Evolutionary conservation across 2,888 invertebrate genomes (phyloP).

Genomic region (Allolobophora icterica): DNA sequence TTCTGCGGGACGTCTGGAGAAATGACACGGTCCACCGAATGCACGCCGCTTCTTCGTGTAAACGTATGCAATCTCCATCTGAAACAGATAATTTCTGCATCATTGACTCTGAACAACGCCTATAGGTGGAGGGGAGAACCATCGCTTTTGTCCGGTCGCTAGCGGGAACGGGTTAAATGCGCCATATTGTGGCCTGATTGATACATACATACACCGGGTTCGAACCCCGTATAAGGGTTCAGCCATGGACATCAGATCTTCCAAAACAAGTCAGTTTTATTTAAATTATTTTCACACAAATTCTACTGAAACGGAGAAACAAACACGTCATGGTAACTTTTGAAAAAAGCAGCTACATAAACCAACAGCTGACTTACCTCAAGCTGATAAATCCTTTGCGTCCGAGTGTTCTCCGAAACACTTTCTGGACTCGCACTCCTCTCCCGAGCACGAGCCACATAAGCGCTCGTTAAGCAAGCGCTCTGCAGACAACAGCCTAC

Average conservation of each 20-base stretch:
- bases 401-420: not conserved
- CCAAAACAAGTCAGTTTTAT: too few species aligned
- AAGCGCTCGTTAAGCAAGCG: not conserved
- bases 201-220: too few species aligned
- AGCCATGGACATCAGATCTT: too few species aligned
- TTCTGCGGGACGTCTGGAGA: conserved; percentile 65
- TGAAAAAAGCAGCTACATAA: not conserved
- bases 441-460: not conserved
- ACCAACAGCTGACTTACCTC: not conserved
- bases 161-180: too few species aligned
- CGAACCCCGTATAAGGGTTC: too few species aligned
- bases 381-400: not conserved
- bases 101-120: not conserved
- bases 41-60: conserved; percentile 66
- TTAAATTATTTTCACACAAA: too few species aligned
- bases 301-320: too few species aligned
- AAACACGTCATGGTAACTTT: too few species aligned
- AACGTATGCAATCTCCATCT: conserved; percentile 66
- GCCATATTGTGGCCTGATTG: too few species aligned
- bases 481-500: not conserved
- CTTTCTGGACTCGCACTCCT: not conserved
- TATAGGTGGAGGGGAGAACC: not conserved
- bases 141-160: too few species aligned
- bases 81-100: not conserved
- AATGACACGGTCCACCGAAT: conserved; percentile 66